These are phyloP conservation scores for Melanogrammus aeglefinus DNA, from an alignment of 2,797 vertebrate genomes.

Conservation along the genomic window DNA sequence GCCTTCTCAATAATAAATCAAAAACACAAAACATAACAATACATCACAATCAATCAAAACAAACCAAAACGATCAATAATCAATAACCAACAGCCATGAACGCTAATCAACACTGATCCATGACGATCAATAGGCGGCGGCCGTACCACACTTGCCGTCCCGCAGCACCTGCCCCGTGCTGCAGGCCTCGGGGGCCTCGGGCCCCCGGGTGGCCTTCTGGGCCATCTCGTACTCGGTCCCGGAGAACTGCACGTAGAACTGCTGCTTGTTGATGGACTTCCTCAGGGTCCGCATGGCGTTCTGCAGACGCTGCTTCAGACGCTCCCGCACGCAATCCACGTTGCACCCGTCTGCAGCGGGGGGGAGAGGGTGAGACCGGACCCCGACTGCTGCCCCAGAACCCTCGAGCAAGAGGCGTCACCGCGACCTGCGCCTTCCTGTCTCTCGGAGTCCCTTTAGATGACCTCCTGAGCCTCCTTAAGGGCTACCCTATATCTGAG, in stretches of 20 bases:
- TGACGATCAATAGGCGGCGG: too few species aligned
- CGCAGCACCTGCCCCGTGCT: slow-evolving; percentile 83
- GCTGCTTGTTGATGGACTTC: slow-evolving; percentile 93
- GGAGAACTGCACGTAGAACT: slow-evolving; percentile 92
- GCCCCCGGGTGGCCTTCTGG: slow-evolving; percentile 79
- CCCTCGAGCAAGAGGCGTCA: neutral
- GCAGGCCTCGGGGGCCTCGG: slow-evolving; percentile 78
- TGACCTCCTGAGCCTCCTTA: too few species aligned
- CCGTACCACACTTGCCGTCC: slow-evolving; percentile 82
- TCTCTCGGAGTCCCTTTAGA: slow-evolving; percentile 6
- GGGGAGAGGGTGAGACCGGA: neutral
- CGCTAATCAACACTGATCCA: too few species aligned
- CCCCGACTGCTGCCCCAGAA: too few species aligned
- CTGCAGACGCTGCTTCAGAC: slow-evolving; percentile 87
- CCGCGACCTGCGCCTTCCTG: neutral
- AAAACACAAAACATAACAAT: too few species aligned
- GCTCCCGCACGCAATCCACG: slow-evolving; percentile 84
- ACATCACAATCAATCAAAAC: neutral
- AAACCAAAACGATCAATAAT: neutral
- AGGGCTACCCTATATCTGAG: too few species aligned
- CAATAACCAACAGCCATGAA: too few species aligned
- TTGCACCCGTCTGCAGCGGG: slow-evolving; percentile 80
- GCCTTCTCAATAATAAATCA: too few species aligned
- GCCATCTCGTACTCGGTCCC: slow-evolving; percentile 92
- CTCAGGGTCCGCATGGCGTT: slow-evolving; percentile 86